Evolutionary conservation across 1,140 invertebrate species (phyloP), one percentile per base, ranked within the genome.

Genomic region (Papilio polyxenes): DNA sequence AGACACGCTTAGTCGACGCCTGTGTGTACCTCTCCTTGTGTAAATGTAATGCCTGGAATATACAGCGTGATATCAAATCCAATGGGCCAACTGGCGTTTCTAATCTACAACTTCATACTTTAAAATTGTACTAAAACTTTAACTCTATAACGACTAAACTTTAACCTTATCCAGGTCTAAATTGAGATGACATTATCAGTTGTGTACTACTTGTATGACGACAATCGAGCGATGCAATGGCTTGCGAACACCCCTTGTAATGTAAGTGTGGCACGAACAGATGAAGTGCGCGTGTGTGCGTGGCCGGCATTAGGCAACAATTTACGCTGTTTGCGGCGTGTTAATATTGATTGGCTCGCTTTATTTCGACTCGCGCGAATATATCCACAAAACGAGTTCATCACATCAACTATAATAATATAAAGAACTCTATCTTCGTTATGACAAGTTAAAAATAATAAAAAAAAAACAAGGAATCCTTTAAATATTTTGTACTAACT

Each of bases 261-360:
- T 80, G 76, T 90, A 87, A 84, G 85, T 82, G 86, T 77, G 85
- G 87, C 85, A 90, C 85, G 84, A 86, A 86, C 86, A 85, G 85
- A 81, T 80, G 53, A 59, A 53, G 79, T 81, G 83, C 81, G 82
- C 69, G 74, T 86, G 87, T 91, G 91, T 92, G 93, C 86, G 92
- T 86, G 88, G 87, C 87, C 85, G 89, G 92, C 92, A 93, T 94
- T 94, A 94, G 93, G 93, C 92, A 93, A 94, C 93, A 93, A 94
- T 94, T 94, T 94, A 93, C 93, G 93, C 92, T 93, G 92, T 94
- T 94, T 94, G 93, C 91, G 92, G 93, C 92, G 93, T 94, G 93
- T 94, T 94, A 94, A 94, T 94, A 94, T 94, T 94, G 93, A 94
- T 94, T 93, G 92, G 93, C 91, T 92, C 90, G 93, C 92, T 93